phyloP scores from a whole-genome alignment of 2,888 invertebrate species.

The Andrena chrysosceles region DNA sequence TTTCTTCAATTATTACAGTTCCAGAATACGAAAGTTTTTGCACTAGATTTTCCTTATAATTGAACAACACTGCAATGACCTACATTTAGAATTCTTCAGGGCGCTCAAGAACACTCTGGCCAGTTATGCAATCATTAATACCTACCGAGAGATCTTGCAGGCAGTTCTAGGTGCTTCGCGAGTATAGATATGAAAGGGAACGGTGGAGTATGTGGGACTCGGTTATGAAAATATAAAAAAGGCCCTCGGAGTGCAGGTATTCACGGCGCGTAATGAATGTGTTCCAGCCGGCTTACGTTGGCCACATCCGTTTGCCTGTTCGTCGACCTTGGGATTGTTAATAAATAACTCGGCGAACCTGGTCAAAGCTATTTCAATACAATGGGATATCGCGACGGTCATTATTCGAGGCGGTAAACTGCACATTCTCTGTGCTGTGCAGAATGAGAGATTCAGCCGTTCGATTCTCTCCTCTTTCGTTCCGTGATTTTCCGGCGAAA shows the following conservation, averaged over 20 bases:
- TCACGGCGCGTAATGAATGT: constrained; percentile 13
- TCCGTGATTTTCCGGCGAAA: too few species aligned
- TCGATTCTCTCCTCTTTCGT: neutral
- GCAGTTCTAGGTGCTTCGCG: too few species aligned
- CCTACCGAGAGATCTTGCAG: too few species aligned
- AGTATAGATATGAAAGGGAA: constrained; percentile 2
- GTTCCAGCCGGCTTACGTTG: constrained; percentile 16
- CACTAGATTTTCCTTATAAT: too few species aligned
- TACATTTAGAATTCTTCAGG: too few species aligned
- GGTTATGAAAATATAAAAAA: constrained; percentile 1
- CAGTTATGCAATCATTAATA: too few species aligned
- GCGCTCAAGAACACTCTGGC: too few species aligned
- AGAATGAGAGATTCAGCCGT: neutral
- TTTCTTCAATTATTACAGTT: too few species aligned
- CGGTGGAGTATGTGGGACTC: too few species aligned
- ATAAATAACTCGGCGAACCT: neutral
- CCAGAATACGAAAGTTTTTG: too few species aligned
- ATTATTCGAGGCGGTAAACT: constrained; percentile 5
- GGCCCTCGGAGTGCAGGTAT: neutral
- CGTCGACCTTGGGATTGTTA: constrained; percentile 10
- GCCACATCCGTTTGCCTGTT: neutral
- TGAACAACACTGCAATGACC: too few species aligned
- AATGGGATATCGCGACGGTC: constrained; percentile 1
- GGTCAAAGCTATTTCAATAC: neutral
- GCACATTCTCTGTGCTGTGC: too few species aligned